These are phyloP conservation scores for Cyanoliseus patagonus DNA, from an alignment of 2,113 vertebrate species.

Conservation along the genomic window DNA sequence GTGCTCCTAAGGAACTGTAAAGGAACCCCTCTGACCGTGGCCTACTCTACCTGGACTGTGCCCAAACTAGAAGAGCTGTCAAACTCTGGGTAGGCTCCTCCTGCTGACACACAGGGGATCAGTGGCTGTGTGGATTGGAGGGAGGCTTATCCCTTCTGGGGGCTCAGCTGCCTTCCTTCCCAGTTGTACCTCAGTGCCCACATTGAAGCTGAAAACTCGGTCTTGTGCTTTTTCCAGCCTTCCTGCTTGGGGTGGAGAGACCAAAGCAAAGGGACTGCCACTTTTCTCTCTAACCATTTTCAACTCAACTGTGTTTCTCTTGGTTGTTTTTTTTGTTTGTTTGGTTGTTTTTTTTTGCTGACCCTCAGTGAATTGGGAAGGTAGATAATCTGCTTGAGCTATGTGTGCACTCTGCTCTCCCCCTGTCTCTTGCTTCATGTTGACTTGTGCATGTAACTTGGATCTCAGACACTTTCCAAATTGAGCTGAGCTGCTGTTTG, in stretches of 20 bases:
- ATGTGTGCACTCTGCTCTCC: constrained; percentile 48
- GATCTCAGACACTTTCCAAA: constrained; percentile 60
- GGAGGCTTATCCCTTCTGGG: neutral
- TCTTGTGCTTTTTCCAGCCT: neutral
- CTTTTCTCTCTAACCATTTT: constrained; percentile 27
- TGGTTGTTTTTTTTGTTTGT: neutral
- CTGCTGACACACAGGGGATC: neutral
- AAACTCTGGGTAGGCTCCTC: neutral
- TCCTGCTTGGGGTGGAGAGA: neutral
- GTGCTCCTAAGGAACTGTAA: neutral
- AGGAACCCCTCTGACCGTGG: neutral
- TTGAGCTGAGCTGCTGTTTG: constrained; percentile 39
- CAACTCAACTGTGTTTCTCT: constrained; percentile 58
- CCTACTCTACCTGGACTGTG: neutral
- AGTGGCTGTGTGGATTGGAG: neutral
- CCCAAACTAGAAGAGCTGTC: neutral
- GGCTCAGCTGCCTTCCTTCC: neutral
- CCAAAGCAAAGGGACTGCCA: neutral
- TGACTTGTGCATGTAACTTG: constrained; percentile 69
- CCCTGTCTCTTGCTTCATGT: constrained; percentile 51
- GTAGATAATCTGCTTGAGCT: constrained; percentile 71
- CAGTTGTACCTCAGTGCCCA: neutral
- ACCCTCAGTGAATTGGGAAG: constrained; percentile 72
- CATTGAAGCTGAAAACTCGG: neutral
- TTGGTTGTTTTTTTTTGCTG: constrained; percentile 63